Percentiles rank a stretch among this genome's conserved stretches.
phyloP scores from a whole-genome alignment of 2,888 invertebrate genomes.

The Melipona bicolor region DNA sequence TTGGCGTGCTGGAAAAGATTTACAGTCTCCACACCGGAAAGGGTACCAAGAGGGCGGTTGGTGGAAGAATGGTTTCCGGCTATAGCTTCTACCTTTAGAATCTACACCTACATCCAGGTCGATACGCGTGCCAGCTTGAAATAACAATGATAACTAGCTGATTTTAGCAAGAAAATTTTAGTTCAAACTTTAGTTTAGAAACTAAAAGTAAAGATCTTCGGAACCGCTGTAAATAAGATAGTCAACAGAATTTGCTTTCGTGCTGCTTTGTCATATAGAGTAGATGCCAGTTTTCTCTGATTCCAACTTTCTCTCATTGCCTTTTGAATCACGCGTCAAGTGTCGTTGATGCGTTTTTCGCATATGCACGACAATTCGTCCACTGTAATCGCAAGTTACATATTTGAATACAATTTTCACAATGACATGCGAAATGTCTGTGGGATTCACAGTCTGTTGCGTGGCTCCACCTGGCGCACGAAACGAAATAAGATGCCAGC shows the following conservation, averaged over 20 bases:
- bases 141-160: slow-evolving; percentile 45
- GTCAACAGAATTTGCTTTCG: background rate
- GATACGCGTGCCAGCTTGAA: slow-evolving; percentile 68
- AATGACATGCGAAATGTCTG: slow-evolving; percentile 74
- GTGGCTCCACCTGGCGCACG: slow-evolving; percentile 75
- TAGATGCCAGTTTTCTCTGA: slow-evolving; percentile 32
- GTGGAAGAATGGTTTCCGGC: slow-evolving; percentile 81
- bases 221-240: background rate
- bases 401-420: slow-evolving; percentile 76
- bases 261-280: background rate
- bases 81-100: slow-evolving; percentile 70
- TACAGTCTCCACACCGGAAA: slow-evolving; percentile 80
- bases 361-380: slow-evolving; percentile 40
- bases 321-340: slow-evolving; percentile 51
- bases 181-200: background rate
- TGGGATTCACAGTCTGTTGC: slow-evolving; percentile 64
- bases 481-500: slow-evolving; percentile 68
- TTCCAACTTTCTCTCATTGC: slow-evolving; percentile 31
- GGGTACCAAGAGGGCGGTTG: slow-evolving; percentile 77
- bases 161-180: background rate
- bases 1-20: slow-evolving; percentile 80
- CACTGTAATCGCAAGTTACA: slow-evolving; percentile 65
- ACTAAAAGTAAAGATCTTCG: background rate
- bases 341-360: slow-evolving; percentile 30
- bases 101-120: slow-evolving; percentile 54